Evolutionary conservation across 2,888 invertebrate genomes (phyloP), one percentile per base, ranked within the genome.

Genomic region (Amiota communis): DNA sequence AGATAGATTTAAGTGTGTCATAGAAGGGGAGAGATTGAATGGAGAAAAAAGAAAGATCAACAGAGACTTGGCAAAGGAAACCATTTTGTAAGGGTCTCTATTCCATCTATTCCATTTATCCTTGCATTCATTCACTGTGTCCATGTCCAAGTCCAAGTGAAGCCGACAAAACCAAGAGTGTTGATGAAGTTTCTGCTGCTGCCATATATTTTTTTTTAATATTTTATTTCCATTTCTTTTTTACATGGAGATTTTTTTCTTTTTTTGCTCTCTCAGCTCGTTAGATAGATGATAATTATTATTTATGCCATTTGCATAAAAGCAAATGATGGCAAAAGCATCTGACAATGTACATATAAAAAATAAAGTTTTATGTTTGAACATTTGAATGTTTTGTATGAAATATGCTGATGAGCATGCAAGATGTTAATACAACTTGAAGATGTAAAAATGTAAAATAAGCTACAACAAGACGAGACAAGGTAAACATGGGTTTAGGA

Each of bases 241-340:
- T 48, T 59, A 9, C 20, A 20, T 20, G 0, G 10, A 10, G 20
- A 23, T 59, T 15, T n/a, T 46, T 68, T 49, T 63, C 13, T 65
- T 51, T 57, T 36, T 36, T 36, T 36, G 8, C 8, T 2, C 36
- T 36, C 36, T 36, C 36, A 36, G 70, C 65, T 56, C 15, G 67
- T 67, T 49, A 23, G 36, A 10, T 1, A 63, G 51, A n/a, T 53
- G 74, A 71, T 74, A 74, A 74, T 74, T 74, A 71, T 68, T 74
- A 68, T 74, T 71, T 74, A 74, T 71, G 49, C 59, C 74, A 63
- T 68, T 65, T 74, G 59, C 67, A 51, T 70, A 47, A 17, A 36
- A 70, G 57, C 46, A 57, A 23, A 53, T 36, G 15, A 46, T 36
- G 15, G 57, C 20, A 47, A 56, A 13, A 15, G 36, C 23, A 11